Conservation (phyloP, 2,888 invertebrate species). For the Ochropleura leucogaster region DNA sequence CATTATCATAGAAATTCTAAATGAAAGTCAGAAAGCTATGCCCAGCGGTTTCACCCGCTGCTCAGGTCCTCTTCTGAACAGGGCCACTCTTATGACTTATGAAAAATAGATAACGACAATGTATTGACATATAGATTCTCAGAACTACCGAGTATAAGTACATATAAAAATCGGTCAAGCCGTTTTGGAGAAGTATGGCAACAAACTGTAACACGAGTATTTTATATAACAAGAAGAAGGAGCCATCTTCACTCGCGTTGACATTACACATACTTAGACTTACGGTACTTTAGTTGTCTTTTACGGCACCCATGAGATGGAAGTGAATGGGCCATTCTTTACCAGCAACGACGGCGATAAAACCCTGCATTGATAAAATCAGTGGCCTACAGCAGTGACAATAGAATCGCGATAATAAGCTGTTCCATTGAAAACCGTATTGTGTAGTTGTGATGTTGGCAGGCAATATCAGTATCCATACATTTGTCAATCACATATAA, state of each 20-base stretch:
- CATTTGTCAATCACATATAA: constrained; percentile 25
- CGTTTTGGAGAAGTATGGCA: too few relatives aligned
- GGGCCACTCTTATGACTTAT: too few relatives aligned
- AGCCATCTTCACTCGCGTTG: constrained; percentile 20
- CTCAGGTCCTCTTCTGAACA: too few relatives aligned
- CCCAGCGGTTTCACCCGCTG: too few relatives aligned
- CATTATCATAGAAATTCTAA: too few relatives aligned
- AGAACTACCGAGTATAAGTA: too few relatives aligned
- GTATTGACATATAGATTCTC: too few relatives aligned
- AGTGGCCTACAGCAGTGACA: constrained; percentile 27
- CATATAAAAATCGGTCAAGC: too few relatives aligned
- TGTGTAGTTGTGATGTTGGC: constrained; percentile 2
- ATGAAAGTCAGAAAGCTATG: too few relatives aligned
- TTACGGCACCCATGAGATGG: constrained; percentile 36
- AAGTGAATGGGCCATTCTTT: constrained; percentile 48
- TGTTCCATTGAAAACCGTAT: constrained; percentile 28
- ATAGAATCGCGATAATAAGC: constrained; percentile 43
- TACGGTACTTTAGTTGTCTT: constrained; percentile 39
- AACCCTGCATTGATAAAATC: constrained; percentile 49
- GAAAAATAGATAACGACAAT: too few relatives aligned
- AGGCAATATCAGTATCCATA: background rate
- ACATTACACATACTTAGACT: constrained; percentile 22
- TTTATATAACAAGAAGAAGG: constrained; percentile 1
- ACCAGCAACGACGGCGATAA: constrained; percentile 38
- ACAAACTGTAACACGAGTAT: background rate